These are phyloP conservation scores for Julus scandinavius DNA, from an alignment of 2,888 invertebrate species.

Conservation along the genomic window DNA sequence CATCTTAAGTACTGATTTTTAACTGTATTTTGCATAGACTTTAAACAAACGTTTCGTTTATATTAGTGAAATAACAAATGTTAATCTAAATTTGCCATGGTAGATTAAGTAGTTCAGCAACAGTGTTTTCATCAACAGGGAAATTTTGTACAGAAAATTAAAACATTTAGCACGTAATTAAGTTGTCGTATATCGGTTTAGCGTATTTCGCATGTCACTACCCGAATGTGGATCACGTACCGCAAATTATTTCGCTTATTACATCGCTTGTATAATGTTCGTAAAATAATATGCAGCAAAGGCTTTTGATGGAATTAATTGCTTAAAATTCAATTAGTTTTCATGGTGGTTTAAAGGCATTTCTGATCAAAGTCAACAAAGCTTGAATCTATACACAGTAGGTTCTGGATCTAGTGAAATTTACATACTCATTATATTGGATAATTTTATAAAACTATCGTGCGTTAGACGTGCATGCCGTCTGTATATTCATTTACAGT, in stretches of 20 bases:
- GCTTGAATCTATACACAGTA: neutral
- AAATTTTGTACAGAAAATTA: neutral
- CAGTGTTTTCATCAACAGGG: neutral
- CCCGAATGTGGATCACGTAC: neutral
- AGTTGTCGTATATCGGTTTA: neutral
- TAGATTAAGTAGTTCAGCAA: neutral
- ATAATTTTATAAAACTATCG: neutral
- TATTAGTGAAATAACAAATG: too few species aligned
- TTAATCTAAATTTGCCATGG: too few species aligned
- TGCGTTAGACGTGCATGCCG: neutral
- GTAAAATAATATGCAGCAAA: neutral
- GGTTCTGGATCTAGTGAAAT: neutral
- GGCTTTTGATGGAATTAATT: neutral
- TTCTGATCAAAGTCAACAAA: conserved; percentile 20
- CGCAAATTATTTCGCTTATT: neutral
- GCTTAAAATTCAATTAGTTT: neutral
- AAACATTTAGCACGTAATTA: neutral
- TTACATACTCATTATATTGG: neutral
- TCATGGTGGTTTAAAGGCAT: neutral
- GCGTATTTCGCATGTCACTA: neutral
- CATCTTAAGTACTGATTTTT: too few species aligned
- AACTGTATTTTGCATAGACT: too few species aligned
- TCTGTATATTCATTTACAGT: neutral
- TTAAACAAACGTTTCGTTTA: too few species aligned
- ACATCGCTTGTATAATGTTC: neutral